Evolutionary conservation across 2,113 vertebrate genomes (phyloP), one percentile per base, ranked within the genome.

Genomic region (Chaetodon auriga): DNA sequence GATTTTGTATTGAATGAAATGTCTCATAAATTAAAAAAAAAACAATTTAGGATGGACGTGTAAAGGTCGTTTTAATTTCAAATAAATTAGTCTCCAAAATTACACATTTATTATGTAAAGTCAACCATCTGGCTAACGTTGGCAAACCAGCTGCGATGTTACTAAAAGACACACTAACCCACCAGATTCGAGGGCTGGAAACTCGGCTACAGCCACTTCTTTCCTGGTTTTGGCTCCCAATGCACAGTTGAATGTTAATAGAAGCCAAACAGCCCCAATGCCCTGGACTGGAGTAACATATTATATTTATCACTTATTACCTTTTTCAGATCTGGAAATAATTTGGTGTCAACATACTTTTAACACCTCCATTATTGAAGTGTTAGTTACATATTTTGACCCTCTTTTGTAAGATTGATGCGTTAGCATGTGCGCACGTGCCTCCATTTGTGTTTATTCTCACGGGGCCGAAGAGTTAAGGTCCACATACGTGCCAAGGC

Each of bases 381-480:
- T 23, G 43, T 55, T 68, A 19, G 58, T 49, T 62, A 38, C 38
- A 35, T 78, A 25, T 83, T 81, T 43, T 65, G 46, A 77, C 80
- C 35, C 60, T 60, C 30, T 78, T 78, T 41, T 64, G 60, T 77
- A 66, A 84, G 80, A 68, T 54, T 77, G 54, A 85, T 84, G 73
- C 63, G 15, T 68, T 57, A 75, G 64, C 63, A 35, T 78, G 74
- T 87, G 75, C 64, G 54, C 61, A n/a, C 43, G 7, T 64, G 68
- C 63, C 55, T 70, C 35, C 48, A 61, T 79, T 70, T 58, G 69
- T 81, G 46, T 89, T 86, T 82, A 63, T 53, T 41, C 79, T 87
- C 62, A 66, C 3, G 12, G 57, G 62, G 51, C 65, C 19, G 18
- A 83, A 62, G 72, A 63, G 85, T 89, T 89, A 14, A 87, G 72